Evolutionary conservation across 2,888 invertebrate genomes (phyloP).

Genomic region (Athripsodes cinereus): DNA sequence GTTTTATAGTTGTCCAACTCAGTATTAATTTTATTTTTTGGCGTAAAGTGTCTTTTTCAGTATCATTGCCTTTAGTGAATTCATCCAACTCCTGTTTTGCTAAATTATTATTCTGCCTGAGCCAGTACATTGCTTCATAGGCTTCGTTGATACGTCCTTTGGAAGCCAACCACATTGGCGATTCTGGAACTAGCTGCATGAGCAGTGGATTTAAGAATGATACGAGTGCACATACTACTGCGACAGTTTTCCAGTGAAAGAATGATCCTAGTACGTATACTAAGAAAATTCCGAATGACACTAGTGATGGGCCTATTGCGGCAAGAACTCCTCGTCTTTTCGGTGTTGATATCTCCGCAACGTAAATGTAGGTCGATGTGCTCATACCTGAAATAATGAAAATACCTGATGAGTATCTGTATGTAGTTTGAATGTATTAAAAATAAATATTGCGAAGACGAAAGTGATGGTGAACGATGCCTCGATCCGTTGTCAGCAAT

Average conservation of each 20-base stretch:
- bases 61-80: slow-evolving; percentile 42
- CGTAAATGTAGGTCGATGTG: slow-evolving; percentile 61
- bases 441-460: too few relatives aligned
- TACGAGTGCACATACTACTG: slow-evolving; percentile 56
- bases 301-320: slow-evolving; percentile 63
- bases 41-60: slow-evolving; percentile 33
- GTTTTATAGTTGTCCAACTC: slow-evolving; percentile 56
- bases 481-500: too few relatives aligned
- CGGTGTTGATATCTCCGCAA: slow-evolving; percentile 62
- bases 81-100: slow-evolving; percentile 61
- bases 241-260: slow-evolving; percentile 60
- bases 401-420: too few relatives aligned
- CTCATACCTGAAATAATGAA: slow-evolving; percentile 58
- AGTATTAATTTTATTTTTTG: slow-evolving; percentile 44
- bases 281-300: slow-evolving; percentile 65
- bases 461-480: too few relatives aligned
- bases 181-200: slow-evolving; percentile 62
- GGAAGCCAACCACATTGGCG: slow-evolving; percentile 61
- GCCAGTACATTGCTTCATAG: slow-evolving; percentile 57
- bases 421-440: too few relatives aligned
- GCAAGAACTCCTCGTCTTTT: slow-evolving; percentile 63
- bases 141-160: slow-evolving; percentile 55
- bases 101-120: slow-evolving; percentile 55
- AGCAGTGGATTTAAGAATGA: slow-evolving; percentile 51
- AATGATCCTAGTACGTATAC: slow-evolving; percentile 63